phyloP scores from a whole-genome alignment of 2,888 invertebrate genomes.

The Agelastica alni region DNA sequence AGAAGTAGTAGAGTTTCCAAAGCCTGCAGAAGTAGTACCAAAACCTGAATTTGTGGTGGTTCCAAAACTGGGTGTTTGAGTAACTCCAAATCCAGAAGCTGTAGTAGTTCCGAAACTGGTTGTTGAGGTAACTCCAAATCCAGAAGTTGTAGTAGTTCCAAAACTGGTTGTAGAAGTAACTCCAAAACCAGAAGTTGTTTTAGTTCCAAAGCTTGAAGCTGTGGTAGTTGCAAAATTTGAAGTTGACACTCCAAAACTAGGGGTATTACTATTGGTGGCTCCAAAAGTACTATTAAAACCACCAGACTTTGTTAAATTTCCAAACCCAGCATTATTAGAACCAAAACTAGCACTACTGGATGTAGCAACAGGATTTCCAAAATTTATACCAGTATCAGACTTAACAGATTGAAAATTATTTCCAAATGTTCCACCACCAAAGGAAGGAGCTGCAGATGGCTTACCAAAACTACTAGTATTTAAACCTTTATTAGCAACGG shows the following conservation, averaged over 20 bases:
- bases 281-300: neutral
- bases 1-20: neutral
- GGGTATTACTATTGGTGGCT: neutral
- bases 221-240: slow-evolving; percentile 18
- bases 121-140: no score
- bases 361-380: slow-evolving; percentile 13
- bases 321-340: neutral
- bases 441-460: slow-evolving; percentile 5
- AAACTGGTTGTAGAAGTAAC: neutral
- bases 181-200: no score
- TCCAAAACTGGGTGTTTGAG: neutral
- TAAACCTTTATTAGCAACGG: slow-evolving; percentile 7
- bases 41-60: neutral
- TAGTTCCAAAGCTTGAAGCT: slow-evolving; percentile 11
- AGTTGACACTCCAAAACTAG: slow-evolving; percentile 3
- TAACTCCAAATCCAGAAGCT: slow-evolving; percentile 3
- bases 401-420: slow-evolving; percentile 9
- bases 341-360: neutral
- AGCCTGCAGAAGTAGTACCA: neutral
- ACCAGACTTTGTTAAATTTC: neutral
- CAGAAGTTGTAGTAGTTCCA: slow-evolving; percentile 7
- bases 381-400: neutral
- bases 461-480: slow-evolving; percentile 10
- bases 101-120: neutral
- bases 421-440: slow-evolving; percentile 9